Percentiles rank a stretch among this genome's conserved stretches.
Evolutionary conservation across 2,888 invertebrate genomes (phyloP).

Genomic region (Griposia aprilina): DNA sequence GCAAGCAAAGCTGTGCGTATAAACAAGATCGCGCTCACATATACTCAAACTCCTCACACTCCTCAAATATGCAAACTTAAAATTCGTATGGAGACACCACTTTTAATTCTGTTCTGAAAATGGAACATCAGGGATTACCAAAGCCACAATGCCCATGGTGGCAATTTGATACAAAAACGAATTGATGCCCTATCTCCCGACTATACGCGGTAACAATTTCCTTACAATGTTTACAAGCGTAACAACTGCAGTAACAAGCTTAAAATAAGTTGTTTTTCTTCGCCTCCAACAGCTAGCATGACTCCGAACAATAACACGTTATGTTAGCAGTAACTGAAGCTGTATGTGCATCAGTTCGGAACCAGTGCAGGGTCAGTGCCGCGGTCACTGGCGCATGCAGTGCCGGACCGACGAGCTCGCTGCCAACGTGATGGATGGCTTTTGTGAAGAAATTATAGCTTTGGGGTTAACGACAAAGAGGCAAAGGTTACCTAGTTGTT

Average conservation of each 20-base stretch:
- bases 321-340: slow-evolving; percentile 69
- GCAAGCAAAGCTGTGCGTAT: not conserved
- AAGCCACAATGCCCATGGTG: not conserved
- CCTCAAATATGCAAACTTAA: not conserved
- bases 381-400: slow-evolving; percentile 80
- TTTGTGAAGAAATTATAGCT: slow-evolving; percentile 32
- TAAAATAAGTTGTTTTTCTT: slow-evolving; percentile 18
- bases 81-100: not conserved
- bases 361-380: slow-evolving; percentile 85
- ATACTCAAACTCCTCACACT: not conserved
- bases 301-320: slow-evolving; percentile 58
- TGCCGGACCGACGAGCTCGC: slow-evolving; percentile 57
- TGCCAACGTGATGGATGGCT: slow-evolving; percentile 32
- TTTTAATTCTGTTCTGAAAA: not conserved
- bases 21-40: not conserved
- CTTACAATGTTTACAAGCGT: slow-evolving; percentile 15
- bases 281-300: slow-evolving; percentile 31
- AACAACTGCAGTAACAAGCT: slow-evolving; percentile 22
- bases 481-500: not conserved
- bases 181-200: not conserved
- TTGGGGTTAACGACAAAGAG: not conserved
- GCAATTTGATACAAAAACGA: not conserved
- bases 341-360: slow-evolving; percentile 81
- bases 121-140: not conserved
- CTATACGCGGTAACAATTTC: slow-evolving; percentile 11